A percentile compares a stretch with the other conserved stretches of the same genome.
phyloP scores from a whole-genome alignment of 2,888 invertebrate genomes.

The Tuta absoluta region DNA sequence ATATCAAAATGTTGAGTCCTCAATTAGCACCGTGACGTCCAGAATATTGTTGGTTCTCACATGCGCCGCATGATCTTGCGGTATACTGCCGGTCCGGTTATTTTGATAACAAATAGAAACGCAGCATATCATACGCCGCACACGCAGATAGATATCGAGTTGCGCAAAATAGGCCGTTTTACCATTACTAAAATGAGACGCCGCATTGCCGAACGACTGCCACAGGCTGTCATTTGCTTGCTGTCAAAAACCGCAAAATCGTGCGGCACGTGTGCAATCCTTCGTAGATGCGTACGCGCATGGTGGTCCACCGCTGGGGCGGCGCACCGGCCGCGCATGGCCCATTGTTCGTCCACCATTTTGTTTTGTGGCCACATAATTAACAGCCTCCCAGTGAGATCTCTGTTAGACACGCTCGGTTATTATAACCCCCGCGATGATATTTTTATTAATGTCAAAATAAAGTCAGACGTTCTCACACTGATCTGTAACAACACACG shows the following conservation, averaged over 20 bases:
- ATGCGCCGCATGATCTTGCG: no score
- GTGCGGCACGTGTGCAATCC: no score
- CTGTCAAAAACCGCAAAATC: no score
- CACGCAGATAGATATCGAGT: no score
- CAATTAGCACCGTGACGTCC: conserved; percentile 47
- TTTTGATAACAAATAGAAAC: no score
- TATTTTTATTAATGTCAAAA: conserved; percentile 82
- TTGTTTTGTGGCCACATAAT: conserved; percentile 78
- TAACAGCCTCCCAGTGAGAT: conserved; percentile 79
- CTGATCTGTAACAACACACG: conserved; percentile 48
- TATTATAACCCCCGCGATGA: conserved; percentile 78
- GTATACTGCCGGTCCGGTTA: no score
- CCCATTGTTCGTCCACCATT: conserved; percentile 72
- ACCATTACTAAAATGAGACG: no score
- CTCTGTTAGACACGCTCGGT: conserved; percentile 79
- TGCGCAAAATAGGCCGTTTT: no score
- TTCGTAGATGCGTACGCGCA: conserved; percentile 35
- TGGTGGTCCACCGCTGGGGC: conserved; percentile 75
- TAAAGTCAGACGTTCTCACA: conserved; percentile 64
- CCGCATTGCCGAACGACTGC: no score
- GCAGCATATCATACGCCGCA: no score
- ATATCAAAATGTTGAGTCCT: conserved; percentile 28
- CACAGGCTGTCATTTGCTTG: no score
- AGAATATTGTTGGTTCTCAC: conserved; percentile 33
- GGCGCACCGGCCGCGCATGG: conserved; percentile 62